phyloP scores from a whole-genome alignment of 2,888 invertebrate species.

The Lamellibrachia satsuma region DNA sequence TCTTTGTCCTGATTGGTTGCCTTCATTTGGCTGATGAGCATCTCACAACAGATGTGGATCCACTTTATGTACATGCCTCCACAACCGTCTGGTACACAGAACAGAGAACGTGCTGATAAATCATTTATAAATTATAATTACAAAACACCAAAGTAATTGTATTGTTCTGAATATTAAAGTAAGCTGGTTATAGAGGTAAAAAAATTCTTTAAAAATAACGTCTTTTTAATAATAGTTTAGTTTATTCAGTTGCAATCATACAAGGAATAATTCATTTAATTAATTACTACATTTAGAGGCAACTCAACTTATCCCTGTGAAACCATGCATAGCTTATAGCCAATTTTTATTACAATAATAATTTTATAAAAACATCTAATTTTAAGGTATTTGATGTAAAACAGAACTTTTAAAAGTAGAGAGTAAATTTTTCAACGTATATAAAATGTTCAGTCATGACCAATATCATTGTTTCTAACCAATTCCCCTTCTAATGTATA shows the following conservation, averaged over 20 bases:
- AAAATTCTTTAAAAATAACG: no score
- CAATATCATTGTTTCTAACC: not conserved
- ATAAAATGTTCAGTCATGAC: not conserved
- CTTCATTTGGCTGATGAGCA: constrained; percentile 45
- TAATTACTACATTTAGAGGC: no score
- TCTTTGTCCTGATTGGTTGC: constrained; percentile 21
- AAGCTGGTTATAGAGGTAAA: not conserved
- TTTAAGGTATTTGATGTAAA: not conserved
- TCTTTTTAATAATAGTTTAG: no score
- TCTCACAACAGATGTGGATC: constrained; percentile 53
- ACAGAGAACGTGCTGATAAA: no score
- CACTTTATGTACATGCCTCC: constrained; percentile 55
- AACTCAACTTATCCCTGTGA: no score
- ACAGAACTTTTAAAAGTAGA: not conserved
- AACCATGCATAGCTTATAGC: no score
- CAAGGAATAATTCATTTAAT: no score
- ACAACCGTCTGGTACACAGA: constrained; percentile 36
- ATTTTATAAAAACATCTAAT: no score
- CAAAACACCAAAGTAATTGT: not conserved
- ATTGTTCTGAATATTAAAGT: not conserved
- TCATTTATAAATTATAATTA: not conserved
- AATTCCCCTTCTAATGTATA: not conserved
- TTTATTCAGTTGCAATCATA: no score
- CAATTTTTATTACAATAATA: no score
- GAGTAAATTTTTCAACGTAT: not conserved